Evolutionary conservation across 2,797 vertebrate species (phyloP), one percentile per base, ranked within the genome.

Genomic region (Phylloscopus collybita): DNA sequence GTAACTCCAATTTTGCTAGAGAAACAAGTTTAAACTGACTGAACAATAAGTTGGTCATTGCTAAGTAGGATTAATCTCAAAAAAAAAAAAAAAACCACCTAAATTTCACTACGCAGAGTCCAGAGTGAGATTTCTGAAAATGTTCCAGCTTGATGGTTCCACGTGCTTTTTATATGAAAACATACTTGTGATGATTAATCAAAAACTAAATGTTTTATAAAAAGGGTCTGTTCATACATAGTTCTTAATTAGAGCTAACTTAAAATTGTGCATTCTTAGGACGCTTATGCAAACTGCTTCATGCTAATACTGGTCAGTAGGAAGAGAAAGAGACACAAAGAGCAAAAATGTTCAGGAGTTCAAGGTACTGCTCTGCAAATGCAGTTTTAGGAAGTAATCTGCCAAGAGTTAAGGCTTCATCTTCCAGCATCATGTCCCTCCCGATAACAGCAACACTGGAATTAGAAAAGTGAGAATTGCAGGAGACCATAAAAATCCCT

Each of bases 381-480:
- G 25, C 16, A 49, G 38, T 71, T 93, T 88, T 40, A 82, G 51
- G 50, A 40, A 76, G 54, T 6, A 67, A 83, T 7, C 26, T 88
- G 51, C 44, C 19, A 36, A 11, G 29, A 75, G 22, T 45, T 72
- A 75, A 86, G 57, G 36, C 32, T 73, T 81, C n/a, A 56, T 25
- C 25, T 73, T 73, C 49, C 27, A 29, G 32, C 29, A 80, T 26
- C 51, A 13, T 6, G 23, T 13, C 21, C n/a, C 38, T 78, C 42
- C 65, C 45, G 30, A 7, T 16, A 93, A 59, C 1, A 0, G 7
- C 50, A 93, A 8, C 0, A 1, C 10, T 0, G 0, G 32, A 54
- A 73, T 84, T 56, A 60, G n/a, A 65, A 88, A 36, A 23, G 38
- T 53, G 27, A 26, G 42, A 80, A 66, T 7, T 70, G 44, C n/a